Evolutionary conservation across 2,888 invertebrate genomes (phyloP), one percentile per base, ranked within the genome.

Genomic region (Meliscaeva auricollis): DNA sequence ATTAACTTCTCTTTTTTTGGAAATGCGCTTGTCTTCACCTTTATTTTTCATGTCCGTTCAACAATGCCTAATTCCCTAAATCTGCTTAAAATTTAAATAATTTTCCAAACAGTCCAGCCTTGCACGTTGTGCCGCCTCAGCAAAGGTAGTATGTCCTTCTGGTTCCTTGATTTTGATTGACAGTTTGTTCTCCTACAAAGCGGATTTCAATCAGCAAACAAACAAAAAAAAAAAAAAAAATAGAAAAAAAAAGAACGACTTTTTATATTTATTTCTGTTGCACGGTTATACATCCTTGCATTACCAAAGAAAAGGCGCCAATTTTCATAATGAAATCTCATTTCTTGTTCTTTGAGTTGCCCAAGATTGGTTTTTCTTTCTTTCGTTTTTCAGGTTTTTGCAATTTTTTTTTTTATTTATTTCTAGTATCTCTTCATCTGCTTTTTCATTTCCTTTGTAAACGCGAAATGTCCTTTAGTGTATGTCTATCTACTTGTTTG

Each of bases 371-470:
- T 69, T 85, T 85, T 69, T 56, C 2, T 58, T 38, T 26, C 38
- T 46, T 64, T 44, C 15, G 30, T 46, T n/a, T 60, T 35, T 20
- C 13, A 1, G 13, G 20, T 38, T 50, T 68, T 70, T 77, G 68
- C 41, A 62, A 46, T 80, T 44, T 74, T 38, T n/a, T 50, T 17
- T 68, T 68, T 64, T 74, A 41, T 64, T 17, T 52, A 9, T 26
- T 20, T 13, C 13, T 52, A 54, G 30, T 35, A 35, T 38, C 17
- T 72, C 44, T 76, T 77, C 81, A 81, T 85, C 81, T 73, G 81
- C 73, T 77, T 58, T 66, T 72, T 85, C 81, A 85, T 85, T 85
- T 85, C 85, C 85, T 85, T 85, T 85, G 81, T 81, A 13, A 58
- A 46, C 22, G 30, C 56, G 60, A 20, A 58, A 85, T 81, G 69